These are phyloP conservation scores for Rhea pennata DNA, from an alignment of 2,113 vertebrate species.

Conservation along the genomic window DNA sequence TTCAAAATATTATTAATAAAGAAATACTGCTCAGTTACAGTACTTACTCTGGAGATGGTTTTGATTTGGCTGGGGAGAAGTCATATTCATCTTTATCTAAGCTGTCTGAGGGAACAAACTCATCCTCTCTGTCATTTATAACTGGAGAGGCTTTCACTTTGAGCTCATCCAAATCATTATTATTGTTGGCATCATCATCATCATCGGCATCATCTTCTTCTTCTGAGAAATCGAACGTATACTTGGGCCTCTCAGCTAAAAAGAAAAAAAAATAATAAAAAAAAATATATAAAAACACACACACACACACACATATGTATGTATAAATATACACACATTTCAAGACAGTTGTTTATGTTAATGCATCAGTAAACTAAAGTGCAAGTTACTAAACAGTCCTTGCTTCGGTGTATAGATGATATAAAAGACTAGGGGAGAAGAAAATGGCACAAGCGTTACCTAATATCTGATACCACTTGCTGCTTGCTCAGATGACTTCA, in stretches of 20 bases:
- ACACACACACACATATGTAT: not conserved
- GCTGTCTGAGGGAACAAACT: constrained; percentile 80
- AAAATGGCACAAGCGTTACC: not conserved
- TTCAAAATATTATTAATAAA: not conserved
- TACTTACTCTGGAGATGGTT: constrained; percentile 80
- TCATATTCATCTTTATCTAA: constrained; percentile 85
- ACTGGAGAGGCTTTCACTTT: constrained; percentile 84
- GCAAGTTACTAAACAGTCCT: not conserved
- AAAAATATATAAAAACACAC: not conserved
- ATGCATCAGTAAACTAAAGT: not conserved
- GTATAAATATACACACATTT: not conserved
- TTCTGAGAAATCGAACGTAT: constrained; percentile 98
- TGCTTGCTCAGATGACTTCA: not conserved
- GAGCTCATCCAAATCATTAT: constrained; percentile 82
- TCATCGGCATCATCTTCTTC: constrained; percentile 89
- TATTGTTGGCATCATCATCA: constrained; percentile 77
- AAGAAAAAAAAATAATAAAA: not conserved
- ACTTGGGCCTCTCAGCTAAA: constrained; percentile 94
- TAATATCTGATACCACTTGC: not conserved
- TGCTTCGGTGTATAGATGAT: not conserved
- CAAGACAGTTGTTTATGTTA: not conserved
- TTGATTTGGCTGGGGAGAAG: constrained; percentile 83
- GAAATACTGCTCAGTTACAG: not conserved
- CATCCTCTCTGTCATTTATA: constrained; percentile 85
- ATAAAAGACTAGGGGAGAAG: not conserved